These are phyloP conservation scores for Volucella zonaria DNA, from an alignment of 2,888 invertebrate genomes.

Conservation along the genomic window DNA sequence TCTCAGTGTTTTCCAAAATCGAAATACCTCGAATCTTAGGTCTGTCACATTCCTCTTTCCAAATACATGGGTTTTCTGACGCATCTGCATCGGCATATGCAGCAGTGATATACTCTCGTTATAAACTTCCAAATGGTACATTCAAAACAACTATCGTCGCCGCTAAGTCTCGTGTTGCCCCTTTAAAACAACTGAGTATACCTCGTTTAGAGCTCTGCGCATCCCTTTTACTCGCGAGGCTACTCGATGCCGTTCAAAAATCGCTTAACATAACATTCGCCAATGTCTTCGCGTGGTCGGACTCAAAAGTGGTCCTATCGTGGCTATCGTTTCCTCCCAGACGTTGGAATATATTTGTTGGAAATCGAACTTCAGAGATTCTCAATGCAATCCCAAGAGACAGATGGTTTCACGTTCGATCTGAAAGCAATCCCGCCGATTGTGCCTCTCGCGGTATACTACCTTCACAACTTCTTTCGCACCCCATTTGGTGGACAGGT, in stretches of 20 bases:
- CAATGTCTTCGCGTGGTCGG: too few species aligned
- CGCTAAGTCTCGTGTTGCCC: too few species aligned
- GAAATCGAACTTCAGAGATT: conserved; percentile 65
- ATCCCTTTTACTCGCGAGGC: too few species aligned
- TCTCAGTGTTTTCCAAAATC: neutral
- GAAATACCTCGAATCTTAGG: neutral
- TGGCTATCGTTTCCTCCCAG: too few species aligned
- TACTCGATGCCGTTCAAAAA: too few species aligned
- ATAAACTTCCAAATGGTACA: too few species aligned
- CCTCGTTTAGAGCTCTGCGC: too few species aligned
- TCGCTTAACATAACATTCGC: too few species aligned
- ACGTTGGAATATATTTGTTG: too few species aligned
- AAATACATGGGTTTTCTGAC: conserved; percentile 43
- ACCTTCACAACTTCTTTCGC: conserved; percentile 34
- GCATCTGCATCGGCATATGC: conserved; percentile 41
- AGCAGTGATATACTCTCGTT: conserved; percentile 45
- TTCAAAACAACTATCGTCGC: too few species aligned
- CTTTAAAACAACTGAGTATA: too few species aligned
- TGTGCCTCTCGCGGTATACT: conserved; percentile 69
- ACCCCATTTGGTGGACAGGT: conserved; percentile 68
- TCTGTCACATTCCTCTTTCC: neutral
- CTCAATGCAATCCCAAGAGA: conserved; percentile 45
- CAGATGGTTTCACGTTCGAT: conserved; percentile 66
- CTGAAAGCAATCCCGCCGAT: conserved; percentile 69
- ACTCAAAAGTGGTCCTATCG: too few species aligned